Base-by-base conservation (phyloP, 2,797 vertebrate genomes). In the Megalops cyprinoides region DNA sequence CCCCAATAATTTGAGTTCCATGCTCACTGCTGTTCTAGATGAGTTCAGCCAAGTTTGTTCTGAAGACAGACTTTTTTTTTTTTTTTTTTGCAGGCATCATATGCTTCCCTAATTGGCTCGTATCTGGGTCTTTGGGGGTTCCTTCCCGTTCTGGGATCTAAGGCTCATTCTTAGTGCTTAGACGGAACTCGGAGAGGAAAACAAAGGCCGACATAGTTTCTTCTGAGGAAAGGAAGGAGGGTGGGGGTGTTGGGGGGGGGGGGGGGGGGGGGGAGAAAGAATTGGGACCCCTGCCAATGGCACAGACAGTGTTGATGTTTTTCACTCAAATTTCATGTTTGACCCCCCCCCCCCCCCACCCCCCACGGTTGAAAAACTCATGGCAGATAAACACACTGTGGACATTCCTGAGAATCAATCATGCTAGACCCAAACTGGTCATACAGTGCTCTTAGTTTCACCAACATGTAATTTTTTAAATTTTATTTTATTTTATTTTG, bases 121-220 rank as follows among this genome's bases (percentile, higher is more conserved):
- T 23, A 49, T 49, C 49, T 74, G 79, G n/a, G 71, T 67, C 74
- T 67, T 60, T n/a, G 14, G 60, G 44, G 4, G 74, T 34, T 49
- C 74, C 34, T 55, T 37, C 31, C 49, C 34, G 14, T 55, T 51
- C 48, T 39, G 46, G 78, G 60, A 23, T 81, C 56, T 67, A n/a
- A 75, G 74, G 58, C 48, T 65, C 46, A 6, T 60, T 76, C 46
- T 37, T 37, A 53, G 48, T 76, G 74, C 60, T 78, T 42, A 44
- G n/a, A 28, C 60, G 23, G 77, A 78, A 78, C 77, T 49, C 46
- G 48, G 79, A 81, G 79, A 62, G 23, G 34, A 25, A 76, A 67
- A 81, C 79, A 81, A 81, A 81, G 79, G 62, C 74, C 79, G 79
- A 76, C 79, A 81, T 81, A 81, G 79, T 76, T 81, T 53, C 75